phyloP scores from a whole-genome alignment of 2,888 invertebrate genomes.

The Caenorhabditis sp. region DNA sequence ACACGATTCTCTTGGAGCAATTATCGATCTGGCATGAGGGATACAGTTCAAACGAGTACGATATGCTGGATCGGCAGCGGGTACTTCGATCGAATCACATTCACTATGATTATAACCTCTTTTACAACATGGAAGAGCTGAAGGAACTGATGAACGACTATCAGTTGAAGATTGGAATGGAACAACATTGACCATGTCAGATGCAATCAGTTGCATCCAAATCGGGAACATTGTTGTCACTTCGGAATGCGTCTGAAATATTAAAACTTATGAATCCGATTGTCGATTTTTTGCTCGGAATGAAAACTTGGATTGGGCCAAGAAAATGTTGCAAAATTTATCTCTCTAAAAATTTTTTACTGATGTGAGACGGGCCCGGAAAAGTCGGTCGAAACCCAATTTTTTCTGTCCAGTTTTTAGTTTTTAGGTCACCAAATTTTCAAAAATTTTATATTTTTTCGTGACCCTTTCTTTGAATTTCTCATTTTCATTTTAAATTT shows the following conservation, averaged over 20 bases:
- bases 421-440: too few species aligned
- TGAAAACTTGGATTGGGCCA: too few species aligned
- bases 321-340: too few species aligned
- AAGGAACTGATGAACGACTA: constrained; percentile 14
- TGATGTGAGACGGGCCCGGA: too few species aligned
- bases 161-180: constrained; percentile 44
- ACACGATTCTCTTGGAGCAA: constrained; percentile 62
- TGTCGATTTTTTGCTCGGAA: background rate
- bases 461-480: too few species aligned
- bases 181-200: constrained; percentile 75
- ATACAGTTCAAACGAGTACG: constrained; percentile 57
- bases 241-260: constrained; percentile 75
- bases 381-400: too few species aligned
- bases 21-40: constrained; percentile 60
- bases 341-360: too few species aligned
- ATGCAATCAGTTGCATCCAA: constrained; percentile 67
- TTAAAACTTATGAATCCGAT: background rate
- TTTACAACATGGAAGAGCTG: constrained; percentile 65
- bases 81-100: constrained; percentile 65
- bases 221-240: constrained; percentile 74
- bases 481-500: background rate
- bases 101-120: constrained; percentile 64
- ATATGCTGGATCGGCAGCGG: constrained; percentile 62
- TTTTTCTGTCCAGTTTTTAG: too few species aligned
- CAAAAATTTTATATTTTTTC: too few species aligned